phyloP scores from a whole-genome alignment of 2,113 vertebrate species.

The Dromaius novaehollandiae region DNA sequence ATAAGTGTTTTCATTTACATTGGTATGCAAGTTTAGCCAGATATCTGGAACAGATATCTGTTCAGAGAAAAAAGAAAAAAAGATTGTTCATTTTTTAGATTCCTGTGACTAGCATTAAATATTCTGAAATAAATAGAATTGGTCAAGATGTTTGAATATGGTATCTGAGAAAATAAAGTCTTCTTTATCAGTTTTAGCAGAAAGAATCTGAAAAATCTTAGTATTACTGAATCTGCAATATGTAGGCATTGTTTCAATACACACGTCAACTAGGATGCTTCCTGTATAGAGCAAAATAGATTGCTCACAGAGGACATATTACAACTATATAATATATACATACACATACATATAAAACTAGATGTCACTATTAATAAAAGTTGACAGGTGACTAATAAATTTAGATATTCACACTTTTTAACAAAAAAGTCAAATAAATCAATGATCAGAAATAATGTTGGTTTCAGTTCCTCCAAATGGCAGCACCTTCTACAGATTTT shows the following conservation, averaged over 20 bases:
- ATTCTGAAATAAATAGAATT: neutral
- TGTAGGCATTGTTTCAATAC: neutral
- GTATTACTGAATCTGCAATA: neutral
- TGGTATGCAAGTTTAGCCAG: neutral
- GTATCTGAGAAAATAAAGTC: neutral
- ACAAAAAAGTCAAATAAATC: fast-evolving
- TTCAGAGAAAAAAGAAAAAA: neutral
- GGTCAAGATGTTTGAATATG: neutral
- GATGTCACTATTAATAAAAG: neutral
- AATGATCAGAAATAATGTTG: neutral
- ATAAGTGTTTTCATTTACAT: neutral
- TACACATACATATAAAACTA: neutral
- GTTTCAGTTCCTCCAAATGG: neutral
- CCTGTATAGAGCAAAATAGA: neutral
- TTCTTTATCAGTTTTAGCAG: neutral
- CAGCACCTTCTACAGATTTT: neutral
- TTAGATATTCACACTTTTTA: neutral
- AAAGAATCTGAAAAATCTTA: neutral
- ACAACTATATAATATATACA: neutral
- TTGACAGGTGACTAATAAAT: neutral
- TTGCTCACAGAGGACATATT: neutral
- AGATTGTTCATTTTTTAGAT: neutral
- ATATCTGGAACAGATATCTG: neutral
- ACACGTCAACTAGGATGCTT: neutral
- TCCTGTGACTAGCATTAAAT: neutral